Evolutionary conservation across 2,797 vertebrate genomes (phyloP).

Genomic region (Delichon dasypus): DNA sequence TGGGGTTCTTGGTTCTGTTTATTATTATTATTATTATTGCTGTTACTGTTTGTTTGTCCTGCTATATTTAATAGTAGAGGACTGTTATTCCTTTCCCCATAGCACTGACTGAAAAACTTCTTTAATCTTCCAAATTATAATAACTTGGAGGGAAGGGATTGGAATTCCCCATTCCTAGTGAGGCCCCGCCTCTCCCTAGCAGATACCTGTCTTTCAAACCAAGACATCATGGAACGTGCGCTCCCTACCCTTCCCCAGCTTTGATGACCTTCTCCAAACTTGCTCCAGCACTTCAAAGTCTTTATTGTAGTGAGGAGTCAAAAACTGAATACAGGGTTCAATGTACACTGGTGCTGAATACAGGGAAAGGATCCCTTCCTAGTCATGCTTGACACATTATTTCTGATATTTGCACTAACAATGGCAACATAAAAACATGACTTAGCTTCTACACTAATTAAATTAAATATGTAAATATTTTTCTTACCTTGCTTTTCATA

Average conservation of each 20-base stretch:
- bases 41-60: too few relatives aligned
- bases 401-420: neutral
- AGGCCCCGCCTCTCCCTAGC: too few relatives aligned
- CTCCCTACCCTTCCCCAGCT: neutral
- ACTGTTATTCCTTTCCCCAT: too few relatives aligned
- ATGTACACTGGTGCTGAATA: rapidly evolving
- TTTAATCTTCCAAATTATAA: too few relatives aligned
- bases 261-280: neutral
- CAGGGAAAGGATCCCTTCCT: neutral
- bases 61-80: too few relatives aligned
- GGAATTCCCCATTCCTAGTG: too few relatives aligned
- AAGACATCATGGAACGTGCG: neutral
- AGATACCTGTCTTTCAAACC: too few relatives aligned
- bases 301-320: neutral
- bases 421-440: neutral
- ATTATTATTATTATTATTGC: too few relatives aligned
- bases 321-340: neutral
- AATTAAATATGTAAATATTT: neutral
- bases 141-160: too few relatives aligned
- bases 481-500: neutral
- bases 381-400: neutral
- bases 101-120: too few relatives aligned
- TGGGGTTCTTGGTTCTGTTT: too few relatives aligned
- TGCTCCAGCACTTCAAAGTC: neutral
- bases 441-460: neutral